These are phyloP conservation scores for Cremastinae sp. DNA, from an alignment of 2,888 invertebrate species.

Conservation along the genomic window DNA sequence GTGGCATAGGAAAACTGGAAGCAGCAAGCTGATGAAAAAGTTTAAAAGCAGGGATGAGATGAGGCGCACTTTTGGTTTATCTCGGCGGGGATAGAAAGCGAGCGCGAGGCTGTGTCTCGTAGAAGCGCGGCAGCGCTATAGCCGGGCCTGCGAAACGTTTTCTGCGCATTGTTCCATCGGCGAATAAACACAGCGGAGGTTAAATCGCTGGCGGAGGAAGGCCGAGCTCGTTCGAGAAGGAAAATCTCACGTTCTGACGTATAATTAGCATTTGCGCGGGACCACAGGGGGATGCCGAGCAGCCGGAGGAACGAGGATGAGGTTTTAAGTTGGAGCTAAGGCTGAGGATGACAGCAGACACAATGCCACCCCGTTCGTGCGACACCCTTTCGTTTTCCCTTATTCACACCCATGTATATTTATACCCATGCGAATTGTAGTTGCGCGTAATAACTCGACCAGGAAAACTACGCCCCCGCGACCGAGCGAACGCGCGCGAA, in stretches of 20 bases:
- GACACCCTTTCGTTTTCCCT: slow-evolving; percentile 59
- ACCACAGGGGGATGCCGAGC: too few species aligned
- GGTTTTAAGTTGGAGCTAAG: slow-evolving; percentile 72
- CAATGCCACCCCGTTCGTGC: slow-evolving; percentile 70
- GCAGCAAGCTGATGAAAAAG: too few species aligned
- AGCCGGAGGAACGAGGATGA: slow-evolving; percentile 50
- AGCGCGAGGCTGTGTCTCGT: neutral
- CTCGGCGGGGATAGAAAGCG: neutral
- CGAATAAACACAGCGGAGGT: slow-evolving; percentile 63
- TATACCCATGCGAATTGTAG: slow-evolving; percentile 37
- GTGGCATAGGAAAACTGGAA: neutral
- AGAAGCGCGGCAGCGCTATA: slow-evolving; percentile 8
- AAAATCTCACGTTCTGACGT: slow-evolving; percentile 69
- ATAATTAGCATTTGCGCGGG: slow-evolving; percentile 78
- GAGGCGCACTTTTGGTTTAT: too few species aligned
- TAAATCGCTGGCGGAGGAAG: slow-evolving; percentile 46
- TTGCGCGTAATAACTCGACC: slow-evolving; percentile 70
- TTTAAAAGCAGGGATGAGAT: neutral
- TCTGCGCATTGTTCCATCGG: slow-evolving; percentile 70
- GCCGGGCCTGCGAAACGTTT: slow-evolving; percentile 34
- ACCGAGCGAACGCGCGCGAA: slow-evolving; percentile 12
- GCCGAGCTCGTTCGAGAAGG: slow-evolving; percentile 64
- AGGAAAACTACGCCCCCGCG: slow-evolving; percentile 66
- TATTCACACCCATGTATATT: slow-evolving; percentile 18
- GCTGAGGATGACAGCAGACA: slow-evolving; percentile 79